Evolutionary conservation across 1,140 invertebrate genomes (phyloP).

Genomic region (Batillaria attramentaria): DNA sequence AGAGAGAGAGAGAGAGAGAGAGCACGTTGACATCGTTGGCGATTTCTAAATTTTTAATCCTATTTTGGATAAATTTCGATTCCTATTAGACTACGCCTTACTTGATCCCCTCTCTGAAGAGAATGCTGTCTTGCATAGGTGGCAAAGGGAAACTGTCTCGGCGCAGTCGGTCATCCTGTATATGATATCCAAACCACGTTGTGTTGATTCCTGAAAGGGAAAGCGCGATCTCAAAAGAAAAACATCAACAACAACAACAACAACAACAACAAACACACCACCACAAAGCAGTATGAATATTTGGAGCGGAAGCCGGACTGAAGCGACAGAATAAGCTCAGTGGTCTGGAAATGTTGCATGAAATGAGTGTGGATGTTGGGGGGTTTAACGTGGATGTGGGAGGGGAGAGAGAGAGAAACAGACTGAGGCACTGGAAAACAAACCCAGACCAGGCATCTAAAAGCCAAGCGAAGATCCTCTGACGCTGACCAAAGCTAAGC

Average conservation of each 20-base stretch:
- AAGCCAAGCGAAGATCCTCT: too few species aligned
- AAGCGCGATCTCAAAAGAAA: neutral
- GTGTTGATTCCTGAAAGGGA: neutral
- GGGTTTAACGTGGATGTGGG: too few species aligned
- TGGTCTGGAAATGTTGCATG: too few species aligned
- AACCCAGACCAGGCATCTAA: too few species aligned
- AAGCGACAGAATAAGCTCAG: too few species aligned
- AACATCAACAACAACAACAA: neutral
- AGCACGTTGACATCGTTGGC: neutral
- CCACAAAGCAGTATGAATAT: neutral
- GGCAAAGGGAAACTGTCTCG: neutral
- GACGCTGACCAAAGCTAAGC: too few species aligned
- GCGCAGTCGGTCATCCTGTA: neutral
- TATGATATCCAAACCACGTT: neutral
- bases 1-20: too few species aligned
- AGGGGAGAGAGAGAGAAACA: too few species aligned
- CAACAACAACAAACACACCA: neutral
- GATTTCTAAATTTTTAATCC: neutral
- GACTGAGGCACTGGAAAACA: too few species aligned
- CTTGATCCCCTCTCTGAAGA: neutral
- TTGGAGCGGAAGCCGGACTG: too few species aligned
- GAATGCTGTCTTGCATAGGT: neutral
- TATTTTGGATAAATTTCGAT: neutral
- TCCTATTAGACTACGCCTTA: neutral
- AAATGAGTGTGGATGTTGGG: neutral